Percentiles rank a stretch among this genome's conserved stretches.
Evolutionary conservation across 2,797 vertebrate genomes (phyloP).

Genomic region (Myotis pilosus): DNA sequence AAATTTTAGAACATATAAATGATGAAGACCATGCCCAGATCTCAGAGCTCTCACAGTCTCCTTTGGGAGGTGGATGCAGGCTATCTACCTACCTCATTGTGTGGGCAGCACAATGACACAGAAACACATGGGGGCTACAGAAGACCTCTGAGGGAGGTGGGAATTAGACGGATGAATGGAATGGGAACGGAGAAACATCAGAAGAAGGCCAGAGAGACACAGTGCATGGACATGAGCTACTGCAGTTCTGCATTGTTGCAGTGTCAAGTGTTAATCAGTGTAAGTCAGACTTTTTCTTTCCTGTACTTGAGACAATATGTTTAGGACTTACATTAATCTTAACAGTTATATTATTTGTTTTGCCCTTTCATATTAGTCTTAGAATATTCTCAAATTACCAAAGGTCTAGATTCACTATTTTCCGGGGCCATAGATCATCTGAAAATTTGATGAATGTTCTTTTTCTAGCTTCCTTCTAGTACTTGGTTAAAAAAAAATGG

Average conservation of each 20-base stretch:
- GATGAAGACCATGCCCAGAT: background rate
- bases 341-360: background rate
- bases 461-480: slow-evolving; percentile 21
- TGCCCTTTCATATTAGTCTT: background rate
- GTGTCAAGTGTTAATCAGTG: background rate
- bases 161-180: background rate
- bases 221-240: background rate
- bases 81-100: background rate
- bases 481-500: background rate
- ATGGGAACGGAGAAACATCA: background rate
- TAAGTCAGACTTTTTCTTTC: background rate
- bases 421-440: background rate
- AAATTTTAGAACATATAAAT: background rate
- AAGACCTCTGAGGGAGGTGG: background rate
- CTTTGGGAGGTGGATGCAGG: background rate
- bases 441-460: background rate
- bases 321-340: background rate
- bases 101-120: background rate
- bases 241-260: background rate
- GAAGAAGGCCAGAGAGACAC: background rate
- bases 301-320: background rate
- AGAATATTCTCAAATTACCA: background rate
- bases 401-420: background rate
- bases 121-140: background rate
- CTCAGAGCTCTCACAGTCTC: background rate